phyloP scores from a whole-genome alignment of 2,113 vertebrate genomes.

The Alectura lathami region DNA sequence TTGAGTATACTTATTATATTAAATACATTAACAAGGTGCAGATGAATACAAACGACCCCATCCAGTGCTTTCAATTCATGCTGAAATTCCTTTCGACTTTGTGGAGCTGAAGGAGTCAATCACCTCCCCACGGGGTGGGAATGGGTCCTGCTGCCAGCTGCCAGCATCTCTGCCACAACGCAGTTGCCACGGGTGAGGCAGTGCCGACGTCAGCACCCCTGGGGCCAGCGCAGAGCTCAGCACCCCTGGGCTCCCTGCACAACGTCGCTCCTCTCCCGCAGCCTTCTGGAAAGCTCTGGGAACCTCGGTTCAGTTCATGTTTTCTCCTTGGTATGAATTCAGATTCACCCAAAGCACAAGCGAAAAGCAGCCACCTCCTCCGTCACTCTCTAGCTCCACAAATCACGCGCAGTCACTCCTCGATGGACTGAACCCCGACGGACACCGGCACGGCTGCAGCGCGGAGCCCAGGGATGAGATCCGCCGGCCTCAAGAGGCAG shows the following conservation, averaged over 20 bases:
- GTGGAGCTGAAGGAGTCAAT: conserved; percentile 26
- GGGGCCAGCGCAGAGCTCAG: neutral
- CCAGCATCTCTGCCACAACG: rapidly evolving
- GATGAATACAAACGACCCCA: conserved; percentile 51
- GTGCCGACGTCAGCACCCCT: neutral
- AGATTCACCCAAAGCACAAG: neutral
- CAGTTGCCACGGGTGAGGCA: rapidly evolving
- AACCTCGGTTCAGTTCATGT: neutral
- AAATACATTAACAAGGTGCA: conserved; percentile 28
- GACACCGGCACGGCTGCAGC: rapidly evolving
- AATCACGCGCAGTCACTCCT: neutral
- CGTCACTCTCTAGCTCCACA: neutral
- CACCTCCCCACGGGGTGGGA: neutral
- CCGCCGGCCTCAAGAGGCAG: neutral
- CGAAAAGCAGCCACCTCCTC: neutral
- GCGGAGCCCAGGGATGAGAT: neutral
- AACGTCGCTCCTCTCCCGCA: neutral
- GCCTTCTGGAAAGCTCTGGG: neutral
- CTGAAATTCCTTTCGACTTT: neutral
- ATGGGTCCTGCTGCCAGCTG: neutral
- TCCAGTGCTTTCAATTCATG: neutral
- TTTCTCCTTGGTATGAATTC: neutral
- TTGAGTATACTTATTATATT: conserved; percentile 45
- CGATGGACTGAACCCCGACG: too few species aligned
- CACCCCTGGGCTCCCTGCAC: neutral